phyloP scores from a whole-genome alignment of 2,888 invertebrate species.

The Netelia virgata region DNA sequence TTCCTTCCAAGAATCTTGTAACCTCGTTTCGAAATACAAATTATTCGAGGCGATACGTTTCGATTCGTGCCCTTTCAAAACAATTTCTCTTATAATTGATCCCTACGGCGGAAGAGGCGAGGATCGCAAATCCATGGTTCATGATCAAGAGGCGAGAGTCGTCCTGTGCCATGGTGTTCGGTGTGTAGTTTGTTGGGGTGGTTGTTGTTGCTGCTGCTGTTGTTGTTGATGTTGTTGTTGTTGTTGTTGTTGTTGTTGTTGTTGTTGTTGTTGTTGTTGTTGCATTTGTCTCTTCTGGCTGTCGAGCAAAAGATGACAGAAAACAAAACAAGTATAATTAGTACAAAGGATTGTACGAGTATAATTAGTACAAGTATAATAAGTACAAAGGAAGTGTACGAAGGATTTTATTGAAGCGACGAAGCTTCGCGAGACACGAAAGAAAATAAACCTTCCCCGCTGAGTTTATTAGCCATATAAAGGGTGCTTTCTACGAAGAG shows the following conservation, averaged over 20 bases:
- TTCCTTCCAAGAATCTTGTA: too few relatives aligned
- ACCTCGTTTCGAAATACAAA: too few relatives aligned
- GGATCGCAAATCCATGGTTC: slow-evolving; percentile 20
- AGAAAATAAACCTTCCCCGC: too few relatives aligned
- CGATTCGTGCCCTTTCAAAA: too few relatives aligned
- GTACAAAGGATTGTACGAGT: not conserved
- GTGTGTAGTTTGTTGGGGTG: slow-evolving; percentile 74
- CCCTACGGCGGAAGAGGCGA: slow-evolving; percentile 1
- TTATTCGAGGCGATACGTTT: too few relatives aligned
- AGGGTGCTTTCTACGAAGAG: too few relatives aligned
- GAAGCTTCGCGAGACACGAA: too few relatives aligned
- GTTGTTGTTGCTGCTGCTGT: slow-evolving; percentile 75
- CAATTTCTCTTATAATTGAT: not conserved
- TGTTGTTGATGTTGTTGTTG: slow-evolving; percentile 62
- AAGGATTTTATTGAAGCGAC: not conserved
- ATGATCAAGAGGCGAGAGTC: slow-evolving; percentile 82
- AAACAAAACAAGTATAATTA: not conserved
- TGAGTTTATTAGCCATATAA: too few relatives aligned
- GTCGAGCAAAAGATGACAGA: slow-evolving; percentile 42
- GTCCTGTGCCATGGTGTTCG: slow-evolving; percentile 82
- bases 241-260: slow-evolving; percentile 77
- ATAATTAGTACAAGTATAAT: too few relatives aligned
- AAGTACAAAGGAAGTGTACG: not conserved
- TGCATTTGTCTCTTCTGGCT: slow-evolving; percentile 71
- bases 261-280: slow-evolving; percentile 53